Base-by-base conservation (phyloP, 2,797 vertebrate genomes). In the Saxicola maurus region DNA sequence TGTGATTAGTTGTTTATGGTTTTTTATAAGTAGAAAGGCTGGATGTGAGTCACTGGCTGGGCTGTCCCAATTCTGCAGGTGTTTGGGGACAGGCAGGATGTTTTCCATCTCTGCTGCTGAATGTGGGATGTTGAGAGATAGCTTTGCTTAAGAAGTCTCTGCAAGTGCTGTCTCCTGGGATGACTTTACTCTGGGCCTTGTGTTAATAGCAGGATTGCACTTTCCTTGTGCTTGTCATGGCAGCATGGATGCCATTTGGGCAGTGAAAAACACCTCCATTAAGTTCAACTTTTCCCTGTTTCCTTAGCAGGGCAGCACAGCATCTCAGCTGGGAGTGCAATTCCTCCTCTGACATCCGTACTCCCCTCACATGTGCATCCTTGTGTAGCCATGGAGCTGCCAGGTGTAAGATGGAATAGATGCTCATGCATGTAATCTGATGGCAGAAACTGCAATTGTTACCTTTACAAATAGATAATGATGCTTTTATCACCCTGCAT, bases 31-130 rank as follows among this genome's bases (percentile, higher is more conserved):
- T 27, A 43, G 66, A 38, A 69, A 52, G 53, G 43, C 60, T 73
- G 74, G 33, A 43, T 91, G 21, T 79, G 71, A 92, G 49, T 91
- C 80, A 82, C 37, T 66, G 67, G 13, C 62, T 73, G 80, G 80
- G 80, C 64, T 91, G 74, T 83, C 66, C 86, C 60, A 69, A 6
- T 48, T 56, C 59, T 83, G 87, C 80, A 81, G 69, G 43, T 87
- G 76, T 52, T 67, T 2, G 3, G 57, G 11, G 68, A 14, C 2
- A 46, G 45, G 18, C 5, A 3, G 45, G 66, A 37, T 2, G 0
- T 38, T 92, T 72, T 86, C 1, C 0, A 1, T 35, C 48, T 68
- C 73, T 28, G 27, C 31, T 73, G 74, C 51, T 38, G 35, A 67
- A 16, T 0, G 1, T 55, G 38, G 42, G 1, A 2, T 57, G 24